Evolutionary conservation across 2,888 invertebrate genomes (phyloP).

Genomic region (Encarsia formosa): DNA sequence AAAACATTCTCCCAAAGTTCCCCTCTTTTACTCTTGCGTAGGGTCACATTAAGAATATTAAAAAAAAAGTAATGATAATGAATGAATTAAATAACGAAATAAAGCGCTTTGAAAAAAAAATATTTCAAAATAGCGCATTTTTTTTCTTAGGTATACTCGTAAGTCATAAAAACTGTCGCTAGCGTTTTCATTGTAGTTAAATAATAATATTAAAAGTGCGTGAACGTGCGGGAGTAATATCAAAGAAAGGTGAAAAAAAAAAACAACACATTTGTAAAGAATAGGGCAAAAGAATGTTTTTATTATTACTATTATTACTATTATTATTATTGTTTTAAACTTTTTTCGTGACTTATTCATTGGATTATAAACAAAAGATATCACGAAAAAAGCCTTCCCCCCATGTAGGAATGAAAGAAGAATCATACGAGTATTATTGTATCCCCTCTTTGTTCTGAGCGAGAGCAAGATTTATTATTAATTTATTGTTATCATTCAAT

Average conservation of each 20-base stretch:
- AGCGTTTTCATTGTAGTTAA: too few species aligned
- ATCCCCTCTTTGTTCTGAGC: slow-evolving; percentile 3
- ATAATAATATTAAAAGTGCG: too few species aligned
- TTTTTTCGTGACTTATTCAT: too few species aligned
- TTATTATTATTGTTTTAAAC: background rate
- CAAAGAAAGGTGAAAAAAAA: background rate
- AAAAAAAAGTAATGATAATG: background rate
- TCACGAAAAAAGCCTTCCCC: too few species aligned
- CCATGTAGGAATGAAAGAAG: too few species aligned
- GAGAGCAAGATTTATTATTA: slow-evolving; percentile 36
- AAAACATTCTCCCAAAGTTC: slow-evolving; percentile 17
- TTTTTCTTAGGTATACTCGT: slow-evolving; percentile 21
- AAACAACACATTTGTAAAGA: background rate
- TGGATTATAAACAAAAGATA: too few species aligned
- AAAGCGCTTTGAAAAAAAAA: too few species aligned
- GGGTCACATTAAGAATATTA: slow-evolving; percentile 14
- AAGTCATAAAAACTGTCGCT: slow-evolving; percentile 21
- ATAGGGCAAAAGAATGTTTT: slow-evolving; percentile 6
- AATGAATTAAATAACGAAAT: slow-evolving; percentile 1
- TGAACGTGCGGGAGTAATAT: background rate
- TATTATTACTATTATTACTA: slow-evolving; percentile 4
- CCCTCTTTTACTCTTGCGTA: slow-evolving; percentile 16
- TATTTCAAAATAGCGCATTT: slow-evolving; percentile 12
- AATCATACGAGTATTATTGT: slow-evolving; percentile 7
- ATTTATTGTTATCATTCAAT: slow-evolving; percentile 43